Base-by-base conservation (phyloP, 2,797 vertebrate genomes). In the Semotilus atromaculatus region DNA sequence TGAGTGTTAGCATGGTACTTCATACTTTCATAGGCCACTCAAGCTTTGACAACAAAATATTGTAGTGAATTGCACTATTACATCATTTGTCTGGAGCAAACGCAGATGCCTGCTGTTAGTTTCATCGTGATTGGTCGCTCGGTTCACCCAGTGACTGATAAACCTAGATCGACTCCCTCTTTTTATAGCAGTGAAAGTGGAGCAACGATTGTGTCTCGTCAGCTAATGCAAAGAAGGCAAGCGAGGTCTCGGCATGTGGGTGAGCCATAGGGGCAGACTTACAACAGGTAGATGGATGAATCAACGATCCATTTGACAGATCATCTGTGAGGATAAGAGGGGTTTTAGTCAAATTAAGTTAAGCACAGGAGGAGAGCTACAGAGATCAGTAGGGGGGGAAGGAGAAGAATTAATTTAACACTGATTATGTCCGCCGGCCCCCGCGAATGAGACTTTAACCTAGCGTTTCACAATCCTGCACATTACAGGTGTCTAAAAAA, bases 291-390 rank as follows among this genome's bases (percentile, higher is more conserved):
- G 36, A 84, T n/a, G 51, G 77, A 83, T 71, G 85, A 85, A 85
- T 36, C 85, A 87, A 83, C 72, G 72, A 87, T 87, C 85, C 88
- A 89, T 89, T 89, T 87, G 83, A 88, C 84, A 88, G 91, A 91
- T 90, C 88, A 90, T 90, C 81, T 81, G 66, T 36, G 77, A 76
- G 89, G 90, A 90, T 91, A 88, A 91, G 58, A 86, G 86, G n/a
- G 36, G 67, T 86, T 91, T 91, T 90, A 88, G 89, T 87, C 80
- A 82, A 89, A 90, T 90, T 48, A 91, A 87, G 86, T 87, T 84
- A 85, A 87, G 85, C 81, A 87, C 78, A 84, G 87, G 74, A 72
- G 62, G 66, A 85, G 34, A 86, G 74, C 82, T 66, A 62, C 71
- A 84, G 73, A 67, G 74, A 82, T 62, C 51, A 48, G 31, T 43